These are phyloP conservation scores for Triops longicaudatus DNA, from an alignment of 1,140 invertebrate genomes.

Conservation along the genomic window DNA sequence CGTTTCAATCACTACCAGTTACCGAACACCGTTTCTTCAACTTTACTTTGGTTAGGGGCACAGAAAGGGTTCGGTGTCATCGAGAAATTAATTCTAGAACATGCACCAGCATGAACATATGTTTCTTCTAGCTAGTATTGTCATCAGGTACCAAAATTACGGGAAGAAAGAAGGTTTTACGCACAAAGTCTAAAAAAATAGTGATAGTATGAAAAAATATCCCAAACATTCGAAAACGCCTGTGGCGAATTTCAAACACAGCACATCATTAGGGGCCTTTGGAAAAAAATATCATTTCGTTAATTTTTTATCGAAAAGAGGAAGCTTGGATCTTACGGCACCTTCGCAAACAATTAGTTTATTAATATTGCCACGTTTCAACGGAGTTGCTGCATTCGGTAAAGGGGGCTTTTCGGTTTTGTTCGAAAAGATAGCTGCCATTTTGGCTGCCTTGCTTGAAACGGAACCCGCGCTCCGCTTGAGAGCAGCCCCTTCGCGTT, in stretches of 20 bases:
- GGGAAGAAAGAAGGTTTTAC: neutral
- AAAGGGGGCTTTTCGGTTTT: conserved; percentile 21
- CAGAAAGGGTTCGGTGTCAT: neutral
- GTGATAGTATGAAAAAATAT: no score
- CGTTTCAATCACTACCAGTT: no score
- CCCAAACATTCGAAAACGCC: no score
- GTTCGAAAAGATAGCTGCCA: conserved; percentile 9
- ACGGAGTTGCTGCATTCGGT: neutral
- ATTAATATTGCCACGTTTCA: conserved; percentile 32
- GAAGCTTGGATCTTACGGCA: conserved; percentile 70
- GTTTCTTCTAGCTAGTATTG: neutral
- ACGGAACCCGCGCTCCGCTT: neutral
- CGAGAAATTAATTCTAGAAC: neutral
- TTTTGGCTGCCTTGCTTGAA: neutral
- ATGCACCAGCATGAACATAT: neutral
- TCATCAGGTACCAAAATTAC: conserved; percentile 15
- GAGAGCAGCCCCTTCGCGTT: conserved; percentile 18
- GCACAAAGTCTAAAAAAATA: neutral
- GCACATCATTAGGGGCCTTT: no score
- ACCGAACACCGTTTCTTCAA: no score
- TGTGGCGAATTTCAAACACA: no score
- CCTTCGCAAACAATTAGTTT: conserved; percentile 68
- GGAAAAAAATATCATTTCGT: no score
- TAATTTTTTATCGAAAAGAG: conserved; percentile 68
- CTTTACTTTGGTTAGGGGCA: no score